A percentile compares a stretch with the other conserved stretches of the same genome.
phyloP scores from a whole-genome alignment of 2,797 vertebrate species.

The Typhlichthys subterraneus region DNA sequence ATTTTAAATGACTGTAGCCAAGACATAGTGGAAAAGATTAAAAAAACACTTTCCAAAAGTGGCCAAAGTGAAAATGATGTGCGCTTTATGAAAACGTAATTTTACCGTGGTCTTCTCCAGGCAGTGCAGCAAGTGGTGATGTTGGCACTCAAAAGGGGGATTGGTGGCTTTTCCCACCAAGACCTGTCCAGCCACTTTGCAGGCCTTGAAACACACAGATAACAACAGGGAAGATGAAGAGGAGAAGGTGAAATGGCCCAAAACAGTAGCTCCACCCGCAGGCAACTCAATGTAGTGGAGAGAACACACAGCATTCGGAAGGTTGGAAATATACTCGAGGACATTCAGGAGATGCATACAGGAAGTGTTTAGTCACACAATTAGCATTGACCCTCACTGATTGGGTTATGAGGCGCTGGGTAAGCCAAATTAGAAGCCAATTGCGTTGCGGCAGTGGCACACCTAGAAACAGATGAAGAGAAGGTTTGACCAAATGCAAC shows the following conservation, averaged over 20 bases:
- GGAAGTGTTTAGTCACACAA: background rate
- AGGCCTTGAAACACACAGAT: constrained; percentile 82
- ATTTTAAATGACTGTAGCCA: constrained; percentile 7
- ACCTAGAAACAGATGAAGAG: constrained; percentile 68
- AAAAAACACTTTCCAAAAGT: constrained; percentile 9
- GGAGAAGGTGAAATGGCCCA: constrained; percentile 37
- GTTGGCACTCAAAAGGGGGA: constrained; percentile 94
- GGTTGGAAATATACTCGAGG: constrained; percentile 43
- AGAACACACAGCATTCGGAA: constrained; percentile 58
- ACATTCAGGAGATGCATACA: background rate
- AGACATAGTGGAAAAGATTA: constrained; percentile 14
- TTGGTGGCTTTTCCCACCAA: constrained; percentile 85
- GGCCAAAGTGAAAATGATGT: constrained; percentile 1
- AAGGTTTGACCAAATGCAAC: constrained; percentile 59
- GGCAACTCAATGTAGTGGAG: constrained; percentile 48
- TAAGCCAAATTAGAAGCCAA: constrained; percentile 51
- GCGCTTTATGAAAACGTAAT: background rate
- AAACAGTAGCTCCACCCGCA: constrained; percentile 36
- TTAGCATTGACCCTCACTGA: constrained; percentile 31
- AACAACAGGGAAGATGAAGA: constrained; percentile 24
- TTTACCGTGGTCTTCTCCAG: constrained; percentile 99
- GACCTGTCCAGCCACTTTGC: constrained; percentile 87
- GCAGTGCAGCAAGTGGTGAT: constrained; percentile 97
- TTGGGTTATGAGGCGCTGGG: constrained; percentile 42
- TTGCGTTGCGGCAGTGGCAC: constrained; percentile 68